These are phyloP conservation scores for Ectemnius lituratus DNA, from an alignment of 2,888 invertebrate genomes.

Conservation along the genomic window DNA sequence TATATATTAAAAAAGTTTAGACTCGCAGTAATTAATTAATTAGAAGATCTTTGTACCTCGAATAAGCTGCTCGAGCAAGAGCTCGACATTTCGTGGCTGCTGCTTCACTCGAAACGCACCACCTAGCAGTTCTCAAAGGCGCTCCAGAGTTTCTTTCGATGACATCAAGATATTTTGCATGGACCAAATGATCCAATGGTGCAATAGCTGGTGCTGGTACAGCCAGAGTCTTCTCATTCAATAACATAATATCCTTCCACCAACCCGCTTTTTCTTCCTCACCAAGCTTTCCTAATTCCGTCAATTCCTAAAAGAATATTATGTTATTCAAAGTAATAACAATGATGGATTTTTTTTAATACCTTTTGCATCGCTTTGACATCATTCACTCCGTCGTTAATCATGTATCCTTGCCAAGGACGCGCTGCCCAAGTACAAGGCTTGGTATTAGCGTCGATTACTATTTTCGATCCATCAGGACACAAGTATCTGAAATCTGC, in stretches of 20 bases:
- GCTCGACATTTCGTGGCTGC: conserved; percentile 87
- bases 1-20: too few species aligned
- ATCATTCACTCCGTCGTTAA: conserved; percentile 81
- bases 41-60: conserved; percentile 72
- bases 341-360: background rate
- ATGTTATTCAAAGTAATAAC: too few species aligned
- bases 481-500: conserved; percentile 88
- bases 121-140: conserved; percentile 82
- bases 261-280: conserved; percentile 76
- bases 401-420: conserved; percentile 90
- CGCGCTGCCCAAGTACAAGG: conserved; percentile 91
- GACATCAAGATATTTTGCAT: conserved; percentile 85
- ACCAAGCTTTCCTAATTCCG: conserved; percentile 72
- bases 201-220: conserved; percentile 83
- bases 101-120: conserved; percentile 83
- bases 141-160: conserved; percentile 87
- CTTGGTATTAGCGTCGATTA: conserved; percentile 81
- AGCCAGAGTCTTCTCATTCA: conserved; percentile 82
- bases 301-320: conserved; percentile 61
- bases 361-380: conserved; percentile 70
- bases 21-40: too few species aligned
- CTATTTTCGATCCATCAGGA: conserved; percentile 86
- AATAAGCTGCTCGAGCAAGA: conserved; percentile 85
- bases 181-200: conserved; percentile 82
- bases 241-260: conserved; percentile 80